A percentile compares a stretch with the other conserved stretches of the same genome.
Conservation (phyloP, 1,140 invertebrate species). For the Heliconius eleuchia region DNA sequence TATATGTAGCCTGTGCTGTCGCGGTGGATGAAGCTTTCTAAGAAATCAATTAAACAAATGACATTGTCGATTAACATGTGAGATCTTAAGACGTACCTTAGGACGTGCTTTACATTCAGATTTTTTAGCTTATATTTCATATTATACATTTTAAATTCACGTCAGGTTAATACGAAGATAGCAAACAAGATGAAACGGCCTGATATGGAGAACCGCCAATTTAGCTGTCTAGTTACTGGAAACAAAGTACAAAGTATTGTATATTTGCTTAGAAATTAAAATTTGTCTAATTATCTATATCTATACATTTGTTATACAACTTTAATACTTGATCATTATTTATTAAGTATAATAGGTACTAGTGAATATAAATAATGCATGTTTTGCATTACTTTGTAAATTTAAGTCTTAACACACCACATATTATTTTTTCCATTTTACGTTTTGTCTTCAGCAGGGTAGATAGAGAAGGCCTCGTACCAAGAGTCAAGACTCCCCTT, state of each 20-base stretch:
- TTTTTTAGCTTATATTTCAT: slow-evolving; percentile 9
- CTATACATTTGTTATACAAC: neutral
- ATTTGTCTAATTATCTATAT: neutral
- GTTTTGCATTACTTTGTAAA: too few relatives aligned
- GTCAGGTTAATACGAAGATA: slow-evolving; percentile 27
- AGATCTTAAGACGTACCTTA: slow-evolving; percentile 31
- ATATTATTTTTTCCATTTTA: too few relatives aligned
- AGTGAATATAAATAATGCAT: neutral
- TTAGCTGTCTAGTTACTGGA: slow-evolving; percentile 23
- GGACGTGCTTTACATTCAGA: slow-evolving; percentile 29
- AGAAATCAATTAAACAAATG: slow-evolving; percentile 38
- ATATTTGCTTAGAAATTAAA: neutral
- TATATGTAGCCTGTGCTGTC: slow-evolving; percentile 21
- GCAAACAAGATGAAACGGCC: slow-evolving; percentile 39
- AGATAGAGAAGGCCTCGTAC: too few relatives aligned
- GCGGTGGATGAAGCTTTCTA: slow-evolving; percentile 33
- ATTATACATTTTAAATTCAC: slow-evolving; percentile 31
- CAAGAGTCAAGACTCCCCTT: too few relatives aligned
- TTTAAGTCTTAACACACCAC: too few relatives aligned
- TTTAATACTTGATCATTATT: neutral
- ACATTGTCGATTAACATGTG: slow-evolving; percentile 37
- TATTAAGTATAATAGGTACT: neutral
- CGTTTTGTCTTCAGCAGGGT: too few relatives aligned
- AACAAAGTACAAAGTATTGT: slow-evolving; percentile 16
- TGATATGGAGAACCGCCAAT: slow-evolving; percentile 40